Evolutionary conservation across 2,113 vertebrate genomes (phyloP).

Genomic region (Xiphophorus couchianus): DNA sequence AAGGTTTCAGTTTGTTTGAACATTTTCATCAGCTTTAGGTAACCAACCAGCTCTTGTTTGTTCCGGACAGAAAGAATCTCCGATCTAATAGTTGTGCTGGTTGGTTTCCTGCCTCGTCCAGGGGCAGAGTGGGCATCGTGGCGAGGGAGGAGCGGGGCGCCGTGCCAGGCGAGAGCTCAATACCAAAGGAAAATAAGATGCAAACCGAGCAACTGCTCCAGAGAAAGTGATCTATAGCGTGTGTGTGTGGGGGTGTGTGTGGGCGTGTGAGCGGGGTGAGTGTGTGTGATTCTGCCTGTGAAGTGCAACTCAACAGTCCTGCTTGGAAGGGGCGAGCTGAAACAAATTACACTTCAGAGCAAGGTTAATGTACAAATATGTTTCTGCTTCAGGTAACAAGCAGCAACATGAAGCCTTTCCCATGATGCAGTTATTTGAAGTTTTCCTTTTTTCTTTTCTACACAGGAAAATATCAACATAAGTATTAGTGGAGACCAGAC

Average conservation of each 20-base stretch:
- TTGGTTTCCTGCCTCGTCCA: conserved; percentile 36
- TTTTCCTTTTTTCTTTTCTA: background rate
- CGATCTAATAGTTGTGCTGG: conserved; percentile 27
- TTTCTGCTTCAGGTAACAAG: background rate
- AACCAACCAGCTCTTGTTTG: conserved; percentile 15
- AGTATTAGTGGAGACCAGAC: no score
- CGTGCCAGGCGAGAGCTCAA: conserved; percentile 66
- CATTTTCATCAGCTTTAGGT: conserved; percentile 30
- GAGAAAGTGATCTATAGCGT: conserved; percentile 41
- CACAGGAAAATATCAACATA: background rate
- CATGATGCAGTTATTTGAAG: background rate
- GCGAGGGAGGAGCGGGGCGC: conserved; percentile 51
- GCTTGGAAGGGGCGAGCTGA: conserved; percentile 20
- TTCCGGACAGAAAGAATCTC: conserved; percentile 36
- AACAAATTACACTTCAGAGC: background rate
- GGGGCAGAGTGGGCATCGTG: conserved; percentile 57
- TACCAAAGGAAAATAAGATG: conserved; percentile 67
- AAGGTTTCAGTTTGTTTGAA: conserved; percentile 20
- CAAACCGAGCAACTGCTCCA: conserved; percentile 61
- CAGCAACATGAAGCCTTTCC: background rate
- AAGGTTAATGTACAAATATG: background rate
- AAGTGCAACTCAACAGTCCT: conserved; percentile 47
- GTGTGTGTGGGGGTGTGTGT: conserved; percentile 3
- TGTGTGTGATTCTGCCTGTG: conserved; percentile 27
- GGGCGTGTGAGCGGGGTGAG: background rate